Evolutionary conservation across 2,888 invertebrate genomes (phyloP), one percentile per base, ranked within the genome.

Genomic region (Pristionchus japonicus): DNA sequence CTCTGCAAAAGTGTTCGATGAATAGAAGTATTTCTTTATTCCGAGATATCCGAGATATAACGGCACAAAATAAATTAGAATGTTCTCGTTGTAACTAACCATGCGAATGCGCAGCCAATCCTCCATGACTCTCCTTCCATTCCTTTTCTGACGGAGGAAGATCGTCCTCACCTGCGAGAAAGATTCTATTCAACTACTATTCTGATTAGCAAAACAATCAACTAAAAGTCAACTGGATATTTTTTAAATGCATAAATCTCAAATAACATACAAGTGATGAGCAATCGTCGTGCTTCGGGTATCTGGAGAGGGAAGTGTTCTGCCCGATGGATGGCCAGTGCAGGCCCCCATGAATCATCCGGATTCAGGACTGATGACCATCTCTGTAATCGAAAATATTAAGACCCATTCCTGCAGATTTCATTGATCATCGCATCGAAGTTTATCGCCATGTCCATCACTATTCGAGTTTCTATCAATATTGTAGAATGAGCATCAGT

Each of bases 261-360:
- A 6, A 17, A 31, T n/a, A 84, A 86, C 87, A 47, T 23, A 87
- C 87, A 74, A 52, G 91, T 90, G 27, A 91, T 67, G 37, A 92
- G 85, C 4, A 93, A 90, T 37, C 92, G 77, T 40, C 93, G 89
- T 6, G 94, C 94, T 88, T 94, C 94, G 9, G 94, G 94, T 47
- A 94, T 93, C 87, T 94, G 94, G 27, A 94, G 90, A 1, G 94
- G 94, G 89, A 93, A 94, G 82, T 93, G 90, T 88, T 94, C 92
- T 37, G 93, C 93, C 9, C 94, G 90, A 89, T 94, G 94, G 43
- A 94, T 90, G 13, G 94, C 94, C 88, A 94, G 88, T 6, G 94
- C 94, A 20, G 94, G 94, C n/a, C 94, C 94, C 94, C 94, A 94
- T 83, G 94, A 93, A 84, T 93, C 93, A 47, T 92, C 92, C 47